Evolutionary conservation across 1,140 invertebrate species (phyloP).

Genomic region (Leptonema lineaticorne): DNA sequence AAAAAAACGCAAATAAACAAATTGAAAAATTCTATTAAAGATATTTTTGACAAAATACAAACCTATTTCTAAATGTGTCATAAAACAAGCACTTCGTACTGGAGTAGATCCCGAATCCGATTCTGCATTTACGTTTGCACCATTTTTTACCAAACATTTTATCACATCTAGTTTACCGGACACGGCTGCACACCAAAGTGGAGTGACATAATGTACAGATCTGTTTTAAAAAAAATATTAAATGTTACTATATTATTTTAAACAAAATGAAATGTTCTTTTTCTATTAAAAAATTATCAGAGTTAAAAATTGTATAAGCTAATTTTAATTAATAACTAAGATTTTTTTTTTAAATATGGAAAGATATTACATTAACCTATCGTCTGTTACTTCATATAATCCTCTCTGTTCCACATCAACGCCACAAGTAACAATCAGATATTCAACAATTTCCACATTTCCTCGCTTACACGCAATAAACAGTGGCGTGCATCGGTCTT

Average conservation of each 20-base stretch:
- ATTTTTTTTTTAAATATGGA: too few relatives aligned
- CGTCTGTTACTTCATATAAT: conserved; percentile 70
- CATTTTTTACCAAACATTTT: conserved; percentile 73
- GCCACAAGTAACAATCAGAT: conserved; percentile 77
- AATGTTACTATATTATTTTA: too few relatives aligned
- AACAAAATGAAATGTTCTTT: neutral
- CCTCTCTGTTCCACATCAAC: conserved; percentile 85
- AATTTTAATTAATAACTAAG: neutral
- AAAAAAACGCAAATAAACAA: conserved; percentile 50
- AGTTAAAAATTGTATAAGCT: too few relatives aligned
- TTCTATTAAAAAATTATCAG: neutral
- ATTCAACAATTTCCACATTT: conserved; percentile 85
- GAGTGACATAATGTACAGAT: conserved; percentile 80
- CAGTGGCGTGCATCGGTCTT: conserved; percentile 81
- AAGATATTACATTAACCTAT: conserved; percentile 44
- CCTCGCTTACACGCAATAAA: conserved; percentile 85
- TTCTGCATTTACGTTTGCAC: conserved; percentile 81
- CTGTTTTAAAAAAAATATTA: conserved; percentile 47
- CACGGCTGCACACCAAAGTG: conserved; percentile 91
- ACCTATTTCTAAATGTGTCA: conserved; percentile 83
- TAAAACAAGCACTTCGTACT: conserved; percentile 88
- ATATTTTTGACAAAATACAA: conserved; percentile 31
- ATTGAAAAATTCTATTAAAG: neutral
- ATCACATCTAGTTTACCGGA: conserved; percentile 80
- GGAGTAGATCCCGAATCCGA: conserved; percentile 88